These are phyloP conservation scores for Cynoglossus semilaevis DNA, from an alignment of 2,113 vertebrate genomes.

Conservation along the genomic window DNA sequence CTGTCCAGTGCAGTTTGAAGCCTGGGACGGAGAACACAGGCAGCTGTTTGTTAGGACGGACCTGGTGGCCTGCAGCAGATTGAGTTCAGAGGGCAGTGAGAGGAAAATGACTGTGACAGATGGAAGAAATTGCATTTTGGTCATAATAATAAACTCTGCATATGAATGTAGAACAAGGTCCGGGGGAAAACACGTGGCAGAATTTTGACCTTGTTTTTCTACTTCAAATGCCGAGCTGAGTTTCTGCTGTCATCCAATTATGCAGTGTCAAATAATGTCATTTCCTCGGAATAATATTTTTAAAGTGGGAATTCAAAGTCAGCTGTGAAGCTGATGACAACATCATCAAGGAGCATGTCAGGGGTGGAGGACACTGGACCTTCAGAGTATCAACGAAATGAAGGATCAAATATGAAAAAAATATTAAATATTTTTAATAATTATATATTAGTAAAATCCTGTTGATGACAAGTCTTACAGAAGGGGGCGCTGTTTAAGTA, in stretches of 20 bases:
- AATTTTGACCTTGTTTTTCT: slow-evolving; percentile 6
- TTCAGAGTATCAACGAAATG: no score
- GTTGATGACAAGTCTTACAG: no score
- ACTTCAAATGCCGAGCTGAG: slow-evolving; percentile 28
- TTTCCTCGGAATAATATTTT: not conserved
- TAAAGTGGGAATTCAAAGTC: not conserved
- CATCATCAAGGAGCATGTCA: not conserved
- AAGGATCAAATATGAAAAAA: no score
- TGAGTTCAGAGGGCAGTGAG: slow-evolving; percentile 36
- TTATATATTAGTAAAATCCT: no score
- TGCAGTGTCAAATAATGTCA: not conserved
- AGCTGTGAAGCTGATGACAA: not conserved
- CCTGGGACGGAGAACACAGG: slow-evolving; percentile 24
- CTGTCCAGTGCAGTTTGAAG: not conserved
- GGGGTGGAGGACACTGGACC: no score
- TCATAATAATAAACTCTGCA: slow-evolving; percentile 31
- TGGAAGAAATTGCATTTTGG: slow-evolving; percentile 24
- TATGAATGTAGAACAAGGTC: slow-evolving; percentile 30
- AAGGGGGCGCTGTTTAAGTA: no score
- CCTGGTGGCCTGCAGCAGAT: slow-evolving; percentile 33
- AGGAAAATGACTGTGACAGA: slow-evolving; percentile 7
- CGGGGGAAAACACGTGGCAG: slow-evolving; percentile 14
- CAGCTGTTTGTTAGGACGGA: slow-evolving; percentile 34
- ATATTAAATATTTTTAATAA: no score
- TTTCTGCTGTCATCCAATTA: not conserved